Evolutionary conservation across 23 tunicate species (phyloP), one percentile per base, ranked within the genome.

Genomic region (Clavelina lepadiformis): DNA sequence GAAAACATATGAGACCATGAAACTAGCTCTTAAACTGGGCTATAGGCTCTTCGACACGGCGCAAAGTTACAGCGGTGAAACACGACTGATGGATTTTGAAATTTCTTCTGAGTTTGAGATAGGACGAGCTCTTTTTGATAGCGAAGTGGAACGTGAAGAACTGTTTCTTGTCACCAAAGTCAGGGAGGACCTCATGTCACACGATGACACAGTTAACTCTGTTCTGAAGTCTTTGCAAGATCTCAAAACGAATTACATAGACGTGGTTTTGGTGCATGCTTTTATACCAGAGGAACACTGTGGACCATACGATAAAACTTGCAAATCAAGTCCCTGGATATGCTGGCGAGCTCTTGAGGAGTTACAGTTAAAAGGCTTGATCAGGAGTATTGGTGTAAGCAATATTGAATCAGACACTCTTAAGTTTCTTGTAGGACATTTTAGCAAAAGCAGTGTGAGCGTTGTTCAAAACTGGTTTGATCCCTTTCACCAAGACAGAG

Each of bases 401-500:
- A 82, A 82, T 47, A 65, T 74, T 15, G 28, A 53, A 22, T 28
- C 20, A 11, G 31, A 38, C 15, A 69, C 65, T 26, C 33, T 82
- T 6, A 25, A 45, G 5, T 15, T 15, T 22, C 33, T 82, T 1
- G 20, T 66, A 0, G 7, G 22, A 53, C 28, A 62, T 11, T n/a
- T 56, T 21, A 51, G 68, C 36, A 69, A 58, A 20, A 66, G 26
- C 2, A 21, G 35, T 4, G 58, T 82, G 3, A 62, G 74, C 19
- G 75, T 73, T 7, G 80, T 82, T 3, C 79, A 82, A 34, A 66
- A 82, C 61, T 82, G 91, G 91, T 82, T 82, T 44, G 91, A 82
- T 64, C 75, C 73, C 6, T 34, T 72, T 7, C 91, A 65, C 30
- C 91, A 73, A 54, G 91, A 82, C 31, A 30, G 34, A 11, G 61